Evolutionary conservation across 2,113 vertebrate species (phyloP).

Genomic region (Macrotus californicus): DNA sequence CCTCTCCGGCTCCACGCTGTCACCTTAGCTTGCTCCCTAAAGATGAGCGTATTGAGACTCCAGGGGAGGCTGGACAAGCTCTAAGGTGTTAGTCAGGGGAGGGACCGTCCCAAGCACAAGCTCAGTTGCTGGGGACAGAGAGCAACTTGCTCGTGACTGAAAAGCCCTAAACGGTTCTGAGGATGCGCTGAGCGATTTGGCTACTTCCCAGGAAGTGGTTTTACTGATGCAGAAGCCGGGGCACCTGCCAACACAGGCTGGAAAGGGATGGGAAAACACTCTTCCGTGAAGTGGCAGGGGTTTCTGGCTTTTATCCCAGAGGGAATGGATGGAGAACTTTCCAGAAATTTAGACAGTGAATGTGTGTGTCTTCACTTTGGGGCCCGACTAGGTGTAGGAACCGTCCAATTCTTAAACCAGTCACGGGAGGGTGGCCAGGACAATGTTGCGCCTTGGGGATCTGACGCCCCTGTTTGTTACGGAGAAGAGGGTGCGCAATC

Average conservation of each 20-base stretch:
- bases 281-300: background rate
- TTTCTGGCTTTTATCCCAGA: background rate
- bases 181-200: background rate
- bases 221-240: background rate
- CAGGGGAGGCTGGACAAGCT: background rate
- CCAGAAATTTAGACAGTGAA: background rate
- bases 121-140: background rate
- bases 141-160: background rate
- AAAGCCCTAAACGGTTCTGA: background rate
- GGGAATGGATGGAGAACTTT: background rate
- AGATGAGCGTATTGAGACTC: background rate
- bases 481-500: background rate
- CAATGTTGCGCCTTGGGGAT: background rate
- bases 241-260: background rate
- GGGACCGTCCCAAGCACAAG: background rate
- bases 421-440: too few species aligned
- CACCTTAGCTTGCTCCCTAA: background rate
- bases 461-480: background rate
- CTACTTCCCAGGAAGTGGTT: background rate
- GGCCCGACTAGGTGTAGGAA: background rate
- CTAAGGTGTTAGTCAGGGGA: background rate
- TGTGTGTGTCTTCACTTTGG: background rate
- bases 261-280: background rate
- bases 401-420: background rate
- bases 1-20: background rate